Evolutionary conservation across 2,888 invertebrate genomes (phyloP).

Genomic region (Cryptocheilus praepositus): DNA sequence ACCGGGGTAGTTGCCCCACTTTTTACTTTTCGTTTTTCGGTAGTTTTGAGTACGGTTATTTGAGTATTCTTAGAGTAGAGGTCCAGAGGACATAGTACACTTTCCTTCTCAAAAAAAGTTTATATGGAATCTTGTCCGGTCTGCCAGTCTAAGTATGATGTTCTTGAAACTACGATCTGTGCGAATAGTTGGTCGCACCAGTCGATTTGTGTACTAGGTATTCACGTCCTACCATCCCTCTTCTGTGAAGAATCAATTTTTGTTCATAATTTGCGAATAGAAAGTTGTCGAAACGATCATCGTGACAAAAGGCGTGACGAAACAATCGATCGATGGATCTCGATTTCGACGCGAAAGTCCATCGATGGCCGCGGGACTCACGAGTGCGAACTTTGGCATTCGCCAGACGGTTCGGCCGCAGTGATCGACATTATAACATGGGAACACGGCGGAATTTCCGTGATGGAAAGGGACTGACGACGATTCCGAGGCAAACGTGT

Average conservation of each 20-base stretch:
- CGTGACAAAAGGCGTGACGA: conserved; percentile 37
- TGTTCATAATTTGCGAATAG: conserved; percentile 8
- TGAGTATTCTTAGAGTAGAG: no score
- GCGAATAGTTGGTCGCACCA: no score
- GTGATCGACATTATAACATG: conserved; percentile 30
- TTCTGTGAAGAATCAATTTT: conserved; percentile 2
- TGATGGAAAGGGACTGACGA: background rate
- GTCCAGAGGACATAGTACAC: no score
- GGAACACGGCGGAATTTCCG: conserved; percentile 27
- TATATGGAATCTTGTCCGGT: no score
- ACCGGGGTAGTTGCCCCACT: no score
- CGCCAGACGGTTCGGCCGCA: conserved; percentile 9
- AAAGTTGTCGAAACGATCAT: conserved; percentile 9
- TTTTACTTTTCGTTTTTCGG: no score
- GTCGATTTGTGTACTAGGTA: no score
- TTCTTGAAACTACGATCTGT: no score
- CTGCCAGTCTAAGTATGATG: no score
- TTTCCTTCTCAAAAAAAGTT: no score
- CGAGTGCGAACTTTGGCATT: conserved; percentile 35
- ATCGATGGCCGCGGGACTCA: conserved; percentile 31
- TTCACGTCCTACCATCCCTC: no score
- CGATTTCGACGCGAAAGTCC: conserved; percentile 27
- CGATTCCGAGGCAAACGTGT: background rate
- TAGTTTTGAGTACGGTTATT: no score
- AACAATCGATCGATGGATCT: conserved; percentile 21